These are phyloP conservation scores for Protophormia terraenovae DNA, from an alignment of 2,888 invertebrate species.

Conservation along the genomic window DNA sequence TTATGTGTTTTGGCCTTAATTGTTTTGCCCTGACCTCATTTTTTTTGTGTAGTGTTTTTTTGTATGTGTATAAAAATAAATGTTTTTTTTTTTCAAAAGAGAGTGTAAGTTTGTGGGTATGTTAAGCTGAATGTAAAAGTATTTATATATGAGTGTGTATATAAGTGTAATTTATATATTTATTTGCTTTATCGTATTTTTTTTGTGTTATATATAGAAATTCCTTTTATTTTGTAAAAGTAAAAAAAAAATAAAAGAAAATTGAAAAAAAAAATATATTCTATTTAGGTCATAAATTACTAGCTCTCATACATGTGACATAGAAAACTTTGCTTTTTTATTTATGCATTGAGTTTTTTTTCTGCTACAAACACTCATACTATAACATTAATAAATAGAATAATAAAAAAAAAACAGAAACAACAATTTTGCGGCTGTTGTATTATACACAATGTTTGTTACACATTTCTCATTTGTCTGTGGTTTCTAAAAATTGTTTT, in stretches of 20 bases:
- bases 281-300: conserved; percentile 67
- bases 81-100: conserved; percentile 38
- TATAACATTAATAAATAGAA: background rate
- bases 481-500: conserved; percentile 28
- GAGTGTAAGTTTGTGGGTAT: conserved; percentile 39
- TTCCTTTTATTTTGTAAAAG: conserved; percentile 46
- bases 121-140: conserved; percentile 3
- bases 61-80: background rate
- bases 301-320: conserved; percentile 55
- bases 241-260: conserved; percentile 32
- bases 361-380: conserved; percentile 1
- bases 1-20: conserved; percentile 63
- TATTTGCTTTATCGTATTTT: conserved; percentile 26
- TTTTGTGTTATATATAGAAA: background rate
- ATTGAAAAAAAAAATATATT: conserved; percentile 42
- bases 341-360: conserved; percentile 38
- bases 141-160: background rate
- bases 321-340: conserved; percentile 46
- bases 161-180: background rate
- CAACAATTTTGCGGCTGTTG: conserved; percentile 17
- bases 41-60: conserved; percentile 10
- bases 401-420: background rate
- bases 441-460: background rate
- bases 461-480: conserved; percentile 14
- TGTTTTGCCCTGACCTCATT: conserved; percentile 67